Base-by-base conservation (phyloP, 2,888 invertebrate species). In the Ennomos erosarius region DNA sequence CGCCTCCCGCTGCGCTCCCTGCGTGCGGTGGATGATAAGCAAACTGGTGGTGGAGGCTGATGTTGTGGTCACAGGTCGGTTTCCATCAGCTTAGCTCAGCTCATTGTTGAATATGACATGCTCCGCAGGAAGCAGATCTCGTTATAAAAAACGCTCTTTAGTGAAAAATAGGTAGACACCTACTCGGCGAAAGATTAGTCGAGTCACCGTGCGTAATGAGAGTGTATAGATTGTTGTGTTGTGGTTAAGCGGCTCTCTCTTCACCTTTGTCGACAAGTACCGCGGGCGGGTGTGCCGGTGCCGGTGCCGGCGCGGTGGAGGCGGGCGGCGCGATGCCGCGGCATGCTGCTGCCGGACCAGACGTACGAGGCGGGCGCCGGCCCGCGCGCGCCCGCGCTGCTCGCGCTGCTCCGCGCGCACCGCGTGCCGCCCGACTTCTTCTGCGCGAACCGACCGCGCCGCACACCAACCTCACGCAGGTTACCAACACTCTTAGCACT, bases 281-380 rank as follows among this genome's bases (percentile, higher is more conserved):
- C 16, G 16, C 16, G 16, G 26, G 38, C 37, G 16, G 47, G 47
- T 48, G 1, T n/a, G n/a, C 0, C 16, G 3, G 36, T 46, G 10
- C 10, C 36, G n/a, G 57, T 48, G 40, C 45, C 38, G 9, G 46
- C n/a, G n/a, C n/a, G n/a, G n/a, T 37, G 37, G 35, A 45, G 40
- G 48, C 38, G 9, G 46, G 34, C 59, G 47, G 65, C 42, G 49
- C n/a, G 53, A 42, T 43, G 56, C 59, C 56, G 66, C 49, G 63
- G 37, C 98, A 99, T 93, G 95, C 93, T 96, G 91, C 93, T 95
- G 89, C 96, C 96, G 73, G 96, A 96, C 92, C 95, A 96, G 93
- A 96, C 95, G 75, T 96, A 96, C 93, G 96, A 96, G 90, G 93
- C 64, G 55, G 68, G 86, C 3, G 94, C 82, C 56, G 62, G 61